Evolutionary conservation across 2,113 vertebrate species (phyloP).

Genomic region (Lathamus discolor): DNA sequence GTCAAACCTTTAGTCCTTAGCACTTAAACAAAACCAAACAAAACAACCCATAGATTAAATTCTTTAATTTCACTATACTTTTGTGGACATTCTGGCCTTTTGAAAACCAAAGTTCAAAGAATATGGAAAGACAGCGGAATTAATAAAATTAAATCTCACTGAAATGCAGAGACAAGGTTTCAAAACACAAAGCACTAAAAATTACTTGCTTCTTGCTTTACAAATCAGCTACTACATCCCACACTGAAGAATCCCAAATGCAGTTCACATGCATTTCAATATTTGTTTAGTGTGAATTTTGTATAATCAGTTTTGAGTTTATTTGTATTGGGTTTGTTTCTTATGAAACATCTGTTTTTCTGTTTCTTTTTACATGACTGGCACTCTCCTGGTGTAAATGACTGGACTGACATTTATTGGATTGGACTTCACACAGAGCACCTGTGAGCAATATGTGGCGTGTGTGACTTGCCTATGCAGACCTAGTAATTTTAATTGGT

Average conservation of each 20-base stretch:
- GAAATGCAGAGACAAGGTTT: background rate
- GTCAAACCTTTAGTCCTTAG: background rate
- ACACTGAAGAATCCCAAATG: background rate
- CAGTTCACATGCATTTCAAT: background rate
- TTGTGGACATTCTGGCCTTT: background rate
- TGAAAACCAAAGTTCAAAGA: background rate
- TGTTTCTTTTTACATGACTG: conserved; percentile 48
- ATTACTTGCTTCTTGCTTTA: background rate
- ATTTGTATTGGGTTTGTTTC: conserved; percentile 50
- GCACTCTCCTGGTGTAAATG: conserved; percentile 17
- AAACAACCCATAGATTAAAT: accelerated
- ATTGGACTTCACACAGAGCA: conserved; percentile 41
- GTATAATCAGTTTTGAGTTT: conserved; percentile 33
- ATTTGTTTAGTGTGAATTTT: conserved; percentile 25
- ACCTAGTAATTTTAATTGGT: conserved; percentile 32
- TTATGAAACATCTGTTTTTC: conserved; percentile 57
- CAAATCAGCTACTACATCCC: background rate
- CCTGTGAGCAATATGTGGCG: conserved; percentile 51
- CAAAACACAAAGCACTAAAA: background rate
- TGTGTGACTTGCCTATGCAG: conserved; percentile 30
- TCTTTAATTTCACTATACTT: background rate
- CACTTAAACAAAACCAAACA: background rate
- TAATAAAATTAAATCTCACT: background rate
- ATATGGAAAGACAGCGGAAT: background rate
- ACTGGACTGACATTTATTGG: conserved; percentile 59